Percentiles rank a stretch among this genome's conserved stretches.
Conservation (phyloP, 2,888 invertebrate genomes). For the Drosophila neotestacea region DNA sequence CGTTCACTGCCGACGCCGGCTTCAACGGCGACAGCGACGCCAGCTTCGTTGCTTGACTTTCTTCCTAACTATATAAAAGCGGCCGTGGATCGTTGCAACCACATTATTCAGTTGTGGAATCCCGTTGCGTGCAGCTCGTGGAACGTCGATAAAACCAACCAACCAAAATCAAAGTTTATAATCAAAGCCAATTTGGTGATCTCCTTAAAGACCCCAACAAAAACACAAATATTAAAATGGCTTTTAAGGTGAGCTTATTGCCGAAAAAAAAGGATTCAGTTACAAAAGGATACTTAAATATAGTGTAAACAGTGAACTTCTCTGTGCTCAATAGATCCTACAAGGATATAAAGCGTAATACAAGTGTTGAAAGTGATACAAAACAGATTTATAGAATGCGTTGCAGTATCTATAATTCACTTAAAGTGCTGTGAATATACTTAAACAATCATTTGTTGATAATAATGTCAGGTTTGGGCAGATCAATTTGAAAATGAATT, state of each 20-base stretch:
- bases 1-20: conserved; percentile 26
- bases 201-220: conserved; percentile 52
- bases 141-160: conserved; percentile 46
- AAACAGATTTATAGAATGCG: not conserved
- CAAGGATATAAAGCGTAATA: conserved; percentile 19
- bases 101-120: conserved; percentile 86
- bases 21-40: conserved; percentile 24
- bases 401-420: not conserved
- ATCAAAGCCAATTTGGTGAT: conserved; percentile 64
- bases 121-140: conserved; percentile 84
- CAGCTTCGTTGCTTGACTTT: conserved; percentile 79
- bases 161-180: conserved; percentile 48
- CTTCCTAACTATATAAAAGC: conserved; percentile 86
- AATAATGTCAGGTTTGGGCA: not conserved
- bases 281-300: conserved; percentile 59
- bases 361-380: conserved; percentile 35
- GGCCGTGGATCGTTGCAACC: conserved; percentile 82
- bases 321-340: conserved; percentile 19
- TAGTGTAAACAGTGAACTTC: conserved; percentile 37
- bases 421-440: conserved; percentile 24
- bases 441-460: not conserved
- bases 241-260: conserved; percentile 81
- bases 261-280: conserved; percentile 37
- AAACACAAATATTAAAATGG: conserved; percentile 71
- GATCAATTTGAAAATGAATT: not conserved